Evolutionary conservation across 2,113 vertebrate species (phyloP).

Genomic region (Chionodraco myersi): DNA sequence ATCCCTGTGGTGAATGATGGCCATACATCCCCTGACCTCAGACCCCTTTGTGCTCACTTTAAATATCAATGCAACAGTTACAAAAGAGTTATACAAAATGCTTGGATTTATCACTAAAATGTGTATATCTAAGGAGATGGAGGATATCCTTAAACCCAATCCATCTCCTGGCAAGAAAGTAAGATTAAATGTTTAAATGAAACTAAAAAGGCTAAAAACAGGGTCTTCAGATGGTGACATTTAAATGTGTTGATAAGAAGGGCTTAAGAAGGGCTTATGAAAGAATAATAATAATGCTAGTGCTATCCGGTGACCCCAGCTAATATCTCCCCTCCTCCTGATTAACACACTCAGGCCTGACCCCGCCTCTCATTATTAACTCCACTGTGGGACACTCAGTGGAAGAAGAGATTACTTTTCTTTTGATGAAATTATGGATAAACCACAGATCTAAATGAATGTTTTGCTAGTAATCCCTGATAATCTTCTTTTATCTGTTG

Average conservation of each 20-base stretch:
- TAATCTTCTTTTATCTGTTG: constrained; percentile 76
- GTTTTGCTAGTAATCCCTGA: constrained; percentile 73
- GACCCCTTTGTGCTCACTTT: neutral
- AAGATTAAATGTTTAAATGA: neutral
- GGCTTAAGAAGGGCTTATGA: neutral
- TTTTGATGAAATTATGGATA: constrained; percentile 74
- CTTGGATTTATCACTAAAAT: neutral
- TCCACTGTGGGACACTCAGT: constrained; percentile 13
- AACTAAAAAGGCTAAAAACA: neutral
- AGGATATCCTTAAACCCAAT: constrained; percentile 7
- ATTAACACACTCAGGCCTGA: constrained; percentile 27
- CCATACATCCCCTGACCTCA: constrained; percentile 33
- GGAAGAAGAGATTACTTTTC: constrained; percentile 61
- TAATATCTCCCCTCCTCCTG: constrained; percentile 36
- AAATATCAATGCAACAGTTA: neutral
- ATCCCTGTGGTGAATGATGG: constrained; percentile 23
- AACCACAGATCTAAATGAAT: constrained; percentile 62
- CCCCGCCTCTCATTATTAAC: constrained; percentile 39
- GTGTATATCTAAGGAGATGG: neutral
- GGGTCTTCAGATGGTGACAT: constrained; percentile 28
- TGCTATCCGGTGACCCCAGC: neutral
- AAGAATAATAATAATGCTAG: constrained; percentile 8
- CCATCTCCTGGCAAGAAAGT: neutral
- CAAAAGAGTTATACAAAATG: neutral
- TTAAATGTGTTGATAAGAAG: neutral